phyloP scores from a whole-genome alignment of 2,888 invertebrate species.

The Holacanthella duospinosa region DNA sequence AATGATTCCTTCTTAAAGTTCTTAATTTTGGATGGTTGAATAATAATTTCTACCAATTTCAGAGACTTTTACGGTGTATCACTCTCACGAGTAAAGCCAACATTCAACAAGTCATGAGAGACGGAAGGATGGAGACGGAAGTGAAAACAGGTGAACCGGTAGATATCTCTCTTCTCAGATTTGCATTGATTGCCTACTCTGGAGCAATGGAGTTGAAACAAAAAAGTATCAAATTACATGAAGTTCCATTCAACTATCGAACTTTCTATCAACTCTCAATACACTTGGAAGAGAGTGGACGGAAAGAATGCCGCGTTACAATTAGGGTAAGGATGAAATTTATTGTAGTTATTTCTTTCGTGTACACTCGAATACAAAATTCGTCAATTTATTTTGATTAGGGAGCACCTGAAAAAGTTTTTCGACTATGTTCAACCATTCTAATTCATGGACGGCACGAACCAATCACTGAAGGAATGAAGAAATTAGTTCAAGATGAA shows the following conservation, averaged over 20 bases:
- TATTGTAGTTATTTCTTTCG: too few relatives aligned
- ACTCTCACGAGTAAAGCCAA: neutral
- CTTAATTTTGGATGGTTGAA: too few relatives aligned
- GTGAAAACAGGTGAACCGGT: neutral
- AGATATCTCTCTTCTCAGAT: neutral
- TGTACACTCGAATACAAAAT: too few relatives aligned
- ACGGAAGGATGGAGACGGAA: neutral
- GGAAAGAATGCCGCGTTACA: neutral
- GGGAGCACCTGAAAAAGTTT: neutral
- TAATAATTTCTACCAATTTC: too few relatives aligned
- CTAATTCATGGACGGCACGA: neutral
- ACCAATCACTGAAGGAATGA: neutral
- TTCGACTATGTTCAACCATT: neutral
- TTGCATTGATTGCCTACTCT: neutral
- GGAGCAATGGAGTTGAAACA: neutral
- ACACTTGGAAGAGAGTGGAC: neutral
- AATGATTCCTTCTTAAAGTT: too few relatives aligned
- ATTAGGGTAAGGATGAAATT: neutral
- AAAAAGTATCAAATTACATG: neutral
- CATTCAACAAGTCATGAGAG: neutral
- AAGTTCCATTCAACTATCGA: neutral
- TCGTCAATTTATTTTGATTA: neutral
- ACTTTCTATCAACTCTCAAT: neutral
- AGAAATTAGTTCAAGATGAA: neutral
- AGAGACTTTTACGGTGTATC: neutral